Percentiles rank a stretch among this genome's conserved stretches.
phyloP scores from a whole-genome alignment of 2,888 invertebrate genomes.

The Thymelicus acteon region DNA sequence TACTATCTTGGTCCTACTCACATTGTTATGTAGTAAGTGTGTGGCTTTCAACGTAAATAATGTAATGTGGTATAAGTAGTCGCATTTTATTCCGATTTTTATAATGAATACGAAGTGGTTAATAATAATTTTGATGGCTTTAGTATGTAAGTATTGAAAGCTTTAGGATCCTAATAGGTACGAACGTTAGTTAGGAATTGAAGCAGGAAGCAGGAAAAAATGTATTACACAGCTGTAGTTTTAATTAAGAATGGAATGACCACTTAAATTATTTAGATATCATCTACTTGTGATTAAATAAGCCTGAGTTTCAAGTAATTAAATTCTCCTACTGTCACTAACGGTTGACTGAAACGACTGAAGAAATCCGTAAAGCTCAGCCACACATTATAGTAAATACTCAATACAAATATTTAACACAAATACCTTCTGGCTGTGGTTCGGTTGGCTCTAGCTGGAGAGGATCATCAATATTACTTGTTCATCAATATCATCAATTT shows the following conservation, averaged over 20 bases:
- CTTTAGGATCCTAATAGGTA: not conserved
- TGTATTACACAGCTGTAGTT: not conserved
- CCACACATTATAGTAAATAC: no score
- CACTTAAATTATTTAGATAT: not conserved
- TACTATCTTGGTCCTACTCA: constrained; percentile 22
- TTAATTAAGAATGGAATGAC: not conserved
- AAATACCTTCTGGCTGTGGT: no score
- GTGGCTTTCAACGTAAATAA: constrained; percentile 22
- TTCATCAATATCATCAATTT: no score
- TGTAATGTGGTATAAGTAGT: constrained; percentile 15
- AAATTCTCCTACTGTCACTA: not conserved
- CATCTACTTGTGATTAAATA: not conserved
- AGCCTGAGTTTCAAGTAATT: not conserved
- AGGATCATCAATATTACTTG: no score
- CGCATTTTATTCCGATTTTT: constrained; percentile 13
- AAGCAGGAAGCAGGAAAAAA: not conserved
- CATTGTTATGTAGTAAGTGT: constrained; percentile 32
- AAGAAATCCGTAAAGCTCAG: no score
- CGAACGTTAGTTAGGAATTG: not conserved
- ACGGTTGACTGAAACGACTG: no score
- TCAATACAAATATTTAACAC: no score
- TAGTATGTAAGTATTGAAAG: constrained; percentile 23
- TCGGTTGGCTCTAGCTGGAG: no score
- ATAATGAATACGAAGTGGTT: constrained; percentile 17
- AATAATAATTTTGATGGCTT: constrained; percentile 10